These are phyloP conservation scores for Ivindomyrus marchei DNA, from an alignment of 2,113 vertebrate species.

Conservation along the genomic window DNA sequence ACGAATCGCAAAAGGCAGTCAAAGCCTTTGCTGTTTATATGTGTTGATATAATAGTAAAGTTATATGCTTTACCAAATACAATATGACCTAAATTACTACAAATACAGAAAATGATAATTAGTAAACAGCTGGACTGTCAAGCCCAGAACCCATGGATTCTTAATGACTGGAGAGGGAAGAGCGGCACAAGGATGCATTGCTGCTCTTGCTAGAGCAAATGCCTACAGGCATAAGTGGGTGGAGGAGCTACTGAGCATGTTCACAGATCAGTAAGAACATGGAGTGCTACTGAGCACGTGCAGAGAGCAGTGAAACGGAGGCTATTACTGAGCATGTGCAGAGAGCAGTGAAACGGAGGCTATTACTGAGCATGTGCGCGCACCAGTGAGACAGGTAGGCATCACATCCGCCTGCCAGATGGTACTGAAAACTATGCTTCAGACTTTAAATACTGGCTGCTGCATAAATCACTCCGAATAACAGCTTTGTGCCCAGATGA, in stretches of 20 bases:
- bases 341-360: too few relatives aligned
- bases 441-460: slow-evolving; percentile 11
- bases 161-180: neutral
- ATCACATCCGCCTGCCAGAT: neutral
- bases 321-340: neutral
- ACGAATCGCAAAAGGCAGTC: neutral
- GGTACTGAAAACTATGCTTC: neutral
- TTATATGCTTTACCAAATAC: neutral
- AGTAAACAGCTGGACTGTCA: neutral
- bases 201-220: neutral
- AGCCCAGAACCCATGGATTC: neutral
- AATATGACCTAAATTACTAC: neutral
- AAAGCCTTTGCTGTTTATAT: neutral
- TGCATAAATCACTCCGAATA: neutral
- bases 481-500: neutral
- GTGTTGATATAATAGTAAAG: neutral
- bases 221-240: neutral
- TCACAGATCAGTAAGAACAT: neutral
- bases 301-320: neutral
- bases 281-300: neutral
- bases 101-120: neutral
- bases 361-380: neutral
- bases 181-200: neutral
- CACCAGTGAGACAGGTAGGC: neutral
- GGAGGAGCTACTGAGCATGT: neutral